Conservation (phyloP, 1,140 invertebrate genomes). For the Amyelois transitella region DNA sequence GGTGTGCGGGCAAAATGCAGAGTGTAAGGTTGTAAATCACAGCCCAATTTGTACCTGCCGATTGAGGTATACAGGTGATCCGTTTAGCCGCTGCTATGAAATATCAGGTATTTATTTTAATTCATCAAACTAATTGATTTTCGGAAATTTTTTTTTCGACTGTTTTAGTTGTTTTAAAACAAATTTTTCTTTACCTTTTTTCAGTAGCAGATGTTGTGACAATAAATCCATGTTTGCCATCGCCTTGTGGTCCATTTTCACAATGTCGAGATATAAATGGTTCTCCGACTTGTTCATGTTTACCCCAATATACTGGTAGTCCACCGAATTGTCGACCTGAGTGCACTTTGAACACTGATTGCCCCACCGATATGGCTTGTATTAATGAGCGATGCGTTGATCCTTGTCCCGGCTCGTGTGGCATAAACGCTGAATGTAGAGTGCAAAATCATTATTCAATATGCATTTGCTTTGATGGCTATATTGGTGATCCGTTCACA, state of each 20-base stretch:
- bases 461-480: slow-evolving; percentile 81
- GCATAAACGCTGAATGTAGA: slow-evolving; percentile 82
- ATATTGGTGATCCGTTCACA: slow-evolving; percentile 82
- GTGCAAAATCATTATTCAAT: slow-evolving; percentile 83
- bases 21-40: slow-evolving; percentile 75
- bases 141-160: slow-evolving; percentile 17
- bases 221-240: slow-evolving; percentile 78
- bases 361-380: slow-evolving; percentile 82
- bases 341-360: slow-evolving; percentile 83
- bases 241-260: slow-evolving; percentile 84
- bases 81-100: slow-evolving; percentile 73
- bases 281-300: slow-evolving; percentile 80
- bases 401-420: slow-evolving; percentile 86
- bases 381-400: slow-evolving; percentile 83
- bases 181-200: slow-evolving; percentile 21
- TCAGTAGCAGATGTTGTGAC: slow-evolving; percentile 46
- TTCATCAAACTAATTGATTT: slow-evolving; percentile 5
- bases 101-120: slow-evolving; percentile 34
- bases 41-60: slow-evolving; percentile 75
- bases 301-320: slow-evolving; percentile 79
- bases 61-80: slow-evolving; percentile 75
- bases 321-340: slow-evolving; percentile 84
- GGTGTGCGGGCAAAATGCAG: slow-evolving; percentile 76
- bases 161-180: slow-evolving; percentile 28
- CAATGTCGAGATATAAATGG: slow-evolving; percentile 79